These are phyloP conservation scores for Garrulus glandarius DNA, from an alignment of 2,797 vertebrate species.

Conservation along the genomic window DNA sequence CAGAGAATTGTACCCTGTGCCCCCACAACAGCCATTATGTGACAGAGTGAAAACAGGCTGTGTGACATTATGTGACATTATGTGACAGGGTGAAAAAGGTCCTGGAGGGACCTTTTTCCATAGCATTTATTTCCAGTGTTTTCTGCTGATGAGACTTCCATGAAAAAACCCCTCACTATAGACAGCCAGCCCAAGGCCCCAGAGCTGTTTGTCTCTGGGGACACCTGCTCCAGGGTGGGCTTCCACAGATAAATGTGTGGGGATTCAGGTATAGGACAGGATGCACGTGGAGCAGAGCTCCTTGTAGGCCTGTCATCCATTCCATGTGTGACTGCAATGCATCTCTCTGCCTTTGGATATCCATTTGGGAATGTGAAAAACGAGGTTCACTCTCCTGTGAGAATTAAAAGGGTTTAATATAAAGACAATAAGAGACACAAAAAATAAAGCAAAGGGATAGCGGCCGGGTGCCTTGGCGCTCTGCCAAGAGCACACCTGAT, in stretches of 20 bases:
- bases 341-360: neutral
- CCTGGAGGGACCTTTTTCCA: neutral
- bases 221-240: neutral
- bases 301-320: neutral
- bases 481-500: no score
- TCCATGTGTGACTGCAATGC: fast-evolving
- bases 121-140: constrained; percentile 10
- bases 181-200: neutral
- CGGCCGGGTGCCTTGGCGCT: no score
- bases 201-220: neutral
- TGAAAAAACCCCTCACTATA: neutral
- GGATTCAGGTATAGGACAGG: fast-evolving
- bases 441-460: no score
- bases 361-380: neutral
- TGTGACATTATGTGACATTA: no score
- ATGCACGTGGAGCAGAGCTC: fast-evolving
- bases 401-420: no score
- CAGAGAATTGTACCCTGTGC: neutral
- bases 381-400: no score
- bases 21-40: neutral
- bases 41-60: neutral
- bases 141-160: neutral
- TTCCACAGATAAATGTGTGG: neutral
- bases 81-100: neutral
- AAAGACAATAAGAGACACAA: no score